A percentile compares a stretch with the other conserved stretches of the same genome.
phyloP scores from a whole-genome alignment of 2,888 invertebrate species.

The Tinea pellionella region DNA sequence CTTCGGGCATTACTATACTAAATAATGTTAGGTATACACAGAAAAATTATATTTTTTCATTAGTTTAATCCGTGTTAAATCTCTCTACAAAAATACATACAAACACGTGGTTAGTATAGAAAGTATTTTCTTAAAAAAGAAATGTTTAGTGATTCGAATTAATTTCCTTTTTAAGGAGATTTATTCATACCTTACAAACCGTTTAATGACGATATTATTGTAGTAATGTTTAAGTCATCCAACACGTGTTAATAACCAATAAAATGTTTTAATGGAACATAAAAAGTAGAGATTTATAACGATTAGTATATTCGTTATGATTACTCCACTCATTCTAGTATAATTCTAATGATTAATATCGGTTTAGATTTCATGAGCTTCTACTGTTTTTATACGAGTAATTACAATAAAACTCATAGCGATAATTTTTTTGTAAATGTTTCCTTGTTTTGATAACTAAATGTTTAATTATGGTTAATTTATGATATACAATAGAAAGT shows the following conservation, averaged over 20 bases:
- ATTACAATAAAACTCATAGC: background rate
- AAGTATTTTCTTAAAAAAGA: no score
- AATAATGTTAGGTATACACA: background rate
- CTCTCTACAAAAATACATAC: no score
- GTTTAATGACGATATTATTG: constrained; percentile 7
- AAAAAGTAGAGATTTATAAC: constrained; percentile 67
- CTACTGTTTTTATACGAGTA: constrained; percentile 1
- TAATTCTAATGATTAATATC: constrained; percentile 3
- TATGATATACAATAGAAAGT: background rate
- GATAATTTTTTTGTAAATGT: background rate
- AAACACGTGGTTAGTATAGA: no score
- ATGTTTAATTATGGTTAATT: background rate
- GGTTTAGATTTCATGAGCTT: background rate
- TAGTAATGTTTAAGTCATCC: constrained; percentile 60
- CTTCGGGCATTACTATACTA: background rate
- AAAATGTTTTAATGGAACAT: constrained; percentile 66
- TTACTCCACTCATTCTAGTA: constrained; percentile 35
- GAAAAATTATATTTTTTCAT: no score
- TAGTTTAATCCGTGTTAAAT: no score
- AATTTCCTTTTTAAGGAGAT: background rate
- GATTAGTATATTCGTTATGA: constrained; percentile 47
- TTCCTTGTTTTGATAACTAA: background rate
- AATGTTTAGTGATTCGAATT: background rate
- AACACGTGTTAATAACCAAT: constrained; percentile 69
- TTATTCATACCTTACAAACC: background rate